Evolutionary conservation across 1,140 invertebrate genomes (phyloP), one percentile per base, ranked within the genome.

Genomic region (Drosophila lowei): DNA sequence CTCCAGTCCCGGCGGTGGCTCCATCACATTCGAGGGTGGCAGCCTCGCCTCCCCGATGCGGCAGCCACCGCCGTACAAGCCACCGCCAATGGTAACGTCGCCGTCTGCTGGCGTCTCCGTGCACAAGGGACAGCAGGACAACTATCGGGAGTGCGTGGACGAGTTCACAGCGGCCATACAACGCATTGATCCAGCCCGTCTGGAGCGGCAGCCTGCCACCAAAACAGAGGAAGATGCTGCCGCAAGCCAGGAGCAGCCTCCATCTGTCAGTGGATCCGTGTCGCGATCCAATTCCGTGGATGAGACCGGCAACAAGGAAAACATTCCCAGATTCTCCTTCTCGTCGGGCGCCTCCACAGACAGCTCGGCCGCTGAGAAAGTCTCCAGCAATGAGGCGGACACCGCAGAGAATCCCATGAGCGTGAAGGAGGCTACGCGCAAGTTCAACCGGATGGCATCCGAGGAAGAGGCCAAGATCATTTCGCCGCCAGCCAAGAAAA

Each of bases 401-500:
- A 42, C 46, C 0, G 48, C 65, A 21, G 92, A 92, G 30, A 93
- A 93, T 68, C 93, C 95, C 75, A 94, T 98, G 66, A 97, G 96
- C 72, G 97, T 99, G 3, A 97, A 96, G 90, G 97, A 99, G 91
- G 93, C 96, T 67, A 97, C 96, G 83, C 95, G 97, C 92, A 97
- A 97, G 91, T 97, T 98, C 91, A 98, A 98, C 92, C 94, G 95
- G 77, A 95, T 98, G 93, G 96, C 97, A 53, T 97, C 95, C 6
- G 95, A 96, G 77, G 94, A 94, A 79, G 95, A 96, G 60, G 90
- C 91, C 13, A 90, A 88, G 72, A 92, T 95, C 6, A 85, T 93
- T 41, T 94, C 92, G 77, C 93, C 92, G 46, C 93, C 92, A 44
- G 85, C 91, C 62, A 94, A 94, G 90, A 94, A 94, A 91, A 93